These are phyloP conservation scores for Meiosimyza decipiens DNA, from an alignment of 2,888 invertebrate species.

Conservation along the genomic window DNA sequence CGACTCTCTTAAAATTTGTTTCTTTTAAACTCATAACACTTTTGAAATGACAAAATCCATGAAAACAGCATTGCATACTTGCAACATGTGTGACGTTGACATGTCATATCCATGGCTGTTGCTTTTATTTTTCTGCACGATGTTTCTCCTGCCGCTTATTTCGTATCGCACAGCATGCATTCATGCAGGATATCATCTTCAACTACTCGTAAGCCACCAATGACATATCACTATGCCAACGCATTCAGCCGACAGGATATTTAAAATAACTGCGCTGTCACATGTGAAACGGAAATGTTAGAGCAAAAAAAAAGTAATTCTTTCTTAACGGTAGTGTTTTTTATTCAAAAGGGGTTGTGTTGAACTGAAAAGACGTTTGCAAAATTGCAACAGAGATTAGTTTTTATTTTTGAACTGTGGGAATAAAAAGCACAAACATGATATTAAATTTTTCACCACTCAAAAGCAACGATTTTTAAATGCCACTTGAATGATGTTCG, in stretches of 20 bases:
- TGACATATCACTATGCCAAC: conserved; percentile 23
- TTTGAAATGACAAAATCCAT: too few relatives aligned
- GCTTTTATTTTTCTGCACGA: not conserved
- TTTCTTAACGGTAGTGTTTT: too few relatives aligned
- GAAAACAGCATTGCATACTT: conserved; percentile 29
- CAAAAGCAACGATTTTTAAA: too few relatives aligned
- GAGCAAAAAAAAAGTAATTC: conserved; percentile 3
- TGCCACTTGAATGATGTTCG: too few relatives aligned
- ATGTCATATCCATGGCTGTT: conserved; percentile 21
- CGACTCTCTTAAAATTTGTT: too few relatives aligned
- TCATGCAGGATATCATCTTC: conserved; percentile 16
- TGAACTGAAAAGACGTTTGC: too few relatives aligned
- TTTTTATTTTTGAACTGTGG: too few relatives aligned
- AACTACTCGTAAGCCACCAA: conserved; percentile 13
- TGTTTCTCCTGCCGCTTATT: not conserved
- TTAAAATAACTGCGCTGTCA: conserved; percentile 33
- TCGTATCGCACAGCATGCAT: not conserved
- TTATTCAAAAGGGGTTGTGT: too few relatives aligned
- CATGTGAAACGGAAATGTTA: conserved; percentile 26
- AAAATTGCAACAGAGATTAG: too few relatives aligned
- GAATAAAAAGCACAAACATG: too few relatives aligned
- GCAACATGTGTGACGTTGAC: conserved; percentile 28
- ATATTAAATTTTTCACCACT: too few relatives aligned
- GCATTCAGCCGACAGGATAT: conserved; percentile 25
- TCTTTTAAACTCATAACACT: too few relatives aligned